Base-by-base conservation (phyloP, 2,113 vertebrate genomes). In the Pedionomus torquatus region DNA sequence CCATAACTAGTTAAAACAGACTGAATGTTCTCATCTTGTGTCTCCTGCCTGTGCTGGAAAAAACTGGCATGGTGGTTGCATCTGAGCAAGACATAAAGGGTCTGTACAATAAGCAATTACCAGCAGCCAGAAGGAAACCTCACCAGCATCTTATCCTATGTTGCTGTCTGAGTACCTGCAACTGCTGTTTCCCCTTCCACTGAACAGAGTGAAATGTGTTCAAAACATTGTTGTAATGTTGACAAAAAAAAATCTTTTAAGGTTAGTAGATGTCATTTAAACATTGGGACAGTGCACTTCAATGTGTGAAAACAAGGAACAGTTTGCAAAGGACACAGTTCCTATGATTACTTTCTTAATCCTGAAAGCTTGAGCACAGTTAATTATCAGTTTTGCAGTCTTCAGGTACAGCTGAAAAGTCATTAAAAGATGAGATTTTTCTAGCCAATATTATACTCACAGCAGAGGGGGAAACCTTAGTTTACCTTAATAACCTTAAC, bases 81-180 rank as follows among this genome's bases (percentile, higher is more conserved):
- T 9, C 39, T 31, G 30, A 78, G 48, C 0, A 4, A 46, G 41
- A 54, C 13, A 7, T 14, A 33, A 6, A 1, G 13, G 26, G 6
- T 46, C 18, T 5, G 0, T 18, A 24, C 37, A 46, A 48, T 18
- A 44, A 19, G 25, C 11, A 14, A 8, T 35, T 13, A 18, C 1
- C 49, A 48, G 35, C 14, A 72, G 69, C 7, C 26, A 44, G 48
- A 43, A 82, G 10, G 51, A 89, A 84, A 89, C 7, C 13, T 25
- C 18, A 61, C 13, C 30, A 55, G 21, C 21, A 41, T 26, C 31
- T 65, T 31, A 3, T 33, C 28, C 1, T n/a, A 8, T 0, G 0
- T 6, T 58, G 10, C 25, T 58, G 9, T 26, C 35, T 43, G 35
- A 21, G 18, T 58, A 80, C 37, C 30, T 61, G 31, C 41, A 74